Base-by-base conservation (phyloP, 2,797 vertebrate genomes). In the Martes flavigula region DNA sequence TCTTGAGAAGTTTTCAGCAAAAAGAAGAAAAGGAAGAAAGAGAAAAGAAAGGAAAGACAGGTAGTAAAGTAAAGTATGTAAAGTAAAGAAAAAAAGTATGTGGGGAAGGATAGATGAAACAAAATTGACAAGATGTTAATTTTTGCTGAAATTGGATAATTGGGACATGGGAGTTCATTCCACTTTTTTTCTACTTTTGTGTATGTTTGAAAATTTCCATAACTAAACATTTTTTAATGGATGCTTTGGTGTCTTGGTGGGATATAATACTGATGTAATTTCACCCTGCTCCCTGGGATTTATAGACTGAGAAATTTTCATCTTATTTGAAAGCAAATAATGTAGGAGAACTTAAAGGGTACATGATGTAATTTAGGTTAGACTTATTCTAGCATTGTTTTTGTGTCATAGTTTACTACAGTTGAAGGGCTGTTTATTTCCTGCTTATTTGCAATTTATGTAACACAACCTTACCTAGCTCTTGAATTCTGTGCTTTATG, bases 381-480 rank as follows among this genome's bases (percentile, higher is more conserved):
- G 58, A 38, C 48, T 73, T 40, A 17, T 4, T 58, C 46, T 38
- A 11, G 64, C 46, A 23, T 11, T 92, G 75, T 73, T 87, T 66
- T 30, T 46, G 1, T 21, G 77, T 72, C 58, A 40, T 56, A 81
- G 89, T 43, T 88, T 68, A 58, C 66, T 56, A 0, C 17, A 51
- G 51, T 32, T 46, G 82, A 94, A 93, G 32, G 35, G 60, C 32
- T 75, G 6, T 38, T 84, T 84, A 46, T 85, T 84, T 87, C 38
- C 87, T 81, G 60, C 48, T 85, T 46, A 30, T 46, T 73, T 17
- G 35, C 75, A 73, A 48, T 78, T 87, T 92, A 62, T 66, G 27
- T 30, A 91, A 87, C n/a, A 79, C 54, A 81, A 27, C 38, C 25
- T 58, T 94, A 94, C 70, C 82, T 62, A 92, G 90, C 51, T 79